These are phyloP conservation scores for Sylvia borin DNA, from an alignment of 2,797 vertebrate genomes.

Conservation along the genomic window DNA sequence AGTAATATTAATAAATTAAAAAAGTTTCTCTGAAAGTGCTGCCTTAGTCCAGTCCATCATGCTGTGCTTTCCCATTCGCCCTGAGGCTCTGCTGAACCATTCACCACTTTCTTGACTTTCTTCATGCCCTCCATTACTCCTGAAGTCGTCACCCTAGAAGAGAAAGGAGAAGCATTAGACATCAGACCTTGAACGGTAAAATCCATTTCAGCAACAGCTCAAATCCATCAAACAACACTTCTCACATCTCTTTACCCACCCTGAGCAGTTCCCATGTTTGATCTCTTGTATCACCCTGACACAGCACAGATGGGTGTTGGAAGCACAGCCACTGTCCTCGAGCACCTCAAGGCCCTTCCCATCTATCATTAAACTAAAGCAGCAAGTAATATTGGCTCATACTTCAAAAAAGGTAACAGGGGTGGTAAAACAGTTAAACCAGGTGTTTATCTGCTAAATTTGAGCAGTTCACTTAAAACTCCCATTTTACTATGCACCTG, in stretches of 20 bases:
- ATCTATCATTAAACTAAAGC: neutral
- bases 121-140: conserved; percentile 81
- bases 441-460: neutral
- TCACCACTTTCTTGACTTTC: conserved; percentile 80
- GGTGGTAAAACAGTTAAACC: neutral
- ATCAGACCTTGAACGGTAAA: neutral
- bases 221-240: neutral
- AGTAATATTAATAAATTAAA: conserved; percentile 64
- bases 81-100: conserved; percentile 73
- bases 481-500: neutral
- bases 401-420: neutral
- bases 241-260: neutral
- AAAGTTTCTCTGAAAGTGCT: conserved; percentile 52
- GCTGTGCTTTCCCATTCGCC: conserved; percentile 72
- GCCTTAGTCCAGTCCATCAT: conserved; percentile 51
- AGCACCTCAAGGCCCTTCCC: neutral
- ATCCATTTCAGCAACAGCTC: neutral
- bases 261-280: neutral
- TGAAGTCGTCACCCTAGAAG: conserved; percentile 73
- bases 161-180: neutral
- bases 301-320: neutral
- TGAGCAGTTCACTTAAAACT: neutral
- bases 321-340: neutral
- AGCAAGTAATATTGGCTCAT: neutral
- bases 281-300: neutral